Conservation (phyloP, 64 coral and sea anemone genomes). For the Porites australiensis region DNA sequence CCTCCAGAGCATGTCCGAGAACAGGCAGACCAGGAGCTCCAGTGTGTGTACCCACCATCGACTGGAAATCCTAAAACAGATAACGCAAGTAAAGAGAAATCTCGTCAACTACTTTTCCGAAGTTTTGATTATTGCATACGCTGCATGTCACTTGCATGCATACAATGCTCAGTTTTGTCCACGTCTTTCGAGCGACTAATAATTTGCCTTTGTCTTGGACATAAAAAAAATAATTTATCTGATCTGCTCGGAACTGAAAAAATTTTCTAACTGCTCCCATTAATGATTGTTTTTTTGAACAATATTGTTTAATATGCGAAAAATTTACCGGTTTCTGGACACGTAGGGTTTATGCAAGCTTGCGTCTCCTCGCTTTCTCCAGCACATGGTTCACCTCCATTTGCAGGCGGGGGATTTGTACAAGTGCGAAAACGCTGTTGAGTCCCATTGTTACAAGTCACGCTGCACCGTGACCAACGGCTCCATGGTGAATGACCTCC, state of each 20-base stretch:
- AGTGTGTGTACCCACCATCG: not conserved
- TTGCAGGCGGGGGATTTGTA: not conserved
- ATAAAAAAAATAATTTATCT: no score
- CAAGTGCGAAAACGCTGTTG: not conserved
- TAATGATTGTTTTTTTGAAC: no score
- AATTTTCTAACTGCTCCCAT: no score
- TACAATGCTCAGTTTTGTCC: no score
- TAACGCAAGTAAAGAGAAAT: not conserved
- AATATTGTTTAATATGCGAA: no score
- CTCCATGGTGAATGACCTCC: slow-evolving; percentile 5
- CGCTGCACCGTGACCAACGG: not conserved
- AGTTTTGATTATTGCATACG: no score
- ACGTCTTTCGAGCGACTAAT: no score
- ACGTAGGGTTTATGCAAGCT: not conserved
- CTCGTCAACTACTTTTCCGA: no score
- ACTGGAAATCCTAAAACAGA: not conserved
- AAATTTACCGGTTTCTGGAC: no score
- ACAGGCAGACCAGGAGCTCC: slow-evolving; percentile 6
- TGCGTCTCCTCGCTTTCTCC: not conserved
- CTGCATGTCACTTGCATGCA: no score
- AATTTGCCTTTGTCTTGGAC: no score
- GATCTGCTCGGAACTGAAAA: no score
- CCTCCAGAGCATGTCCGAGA: not conserved
- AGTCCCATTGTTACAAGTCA: not conserved
- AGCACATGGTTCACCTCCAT: not conserved